Base-by-base conservation (phyloP, 1,140 invertebrate species). In the Sitobion miscanthi region DNA sequence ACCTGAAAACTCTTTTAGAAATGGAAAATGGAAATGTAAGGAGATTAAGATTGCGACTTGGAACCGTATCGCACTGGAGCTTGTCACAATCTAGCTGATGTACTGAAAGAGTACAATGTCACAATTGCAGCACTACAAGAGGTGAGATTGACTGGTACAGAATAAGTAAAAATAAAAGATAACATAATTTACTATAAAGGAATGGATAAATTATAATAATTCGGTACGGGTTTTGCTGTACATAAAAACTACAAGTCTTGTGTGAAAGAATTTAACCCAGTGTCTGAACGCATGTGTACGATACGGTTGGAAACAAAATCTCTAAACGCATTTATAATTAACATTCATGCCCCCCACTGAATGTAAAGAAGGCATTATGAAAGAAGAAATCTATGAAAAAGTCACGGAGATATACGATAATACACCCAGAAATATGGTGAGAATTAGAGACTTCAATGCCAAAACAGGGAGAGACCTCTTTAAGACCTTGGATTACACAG, bases 211-310 rank as follows among this genome's bases (percentile, higher is more conserved):
- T 1, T 2, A 38, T 1, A 38, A 1, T 2, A 38, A 38, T 38
- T 38, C 38, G 38, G 38, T 38, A 38, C 38, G 38, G 38, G 38
- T 38, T 38, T 38, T 38, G 38, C 38, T 38, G 38, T 38, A 38
- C 38, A 38, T 38, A 38, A 38, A 38, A 38, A 38, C 38, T 38
- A 38, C 38, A 42, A 85, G 38, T 0, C 25, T 4, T 47, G 83
- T 9, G 83, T 85, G 8, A 85, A 85, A 85, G 83, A 85, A 85
- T 85, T 85, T 85, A 85, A 85, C 83, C 83, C 83, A 85, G 83
- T 85, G 23, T 45, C 83, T 85, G 42, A 85, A 85, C 38, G 83
- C 83, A 45, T 85, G 47, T 85, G 83, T 45, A 85, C 85, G 45
- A 86, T 86, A 47, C 4, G 8, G 45, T 23, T 86, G 9, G 42